These are phyloP conservation scores for Gobio gobio DNA, from an alignment of 2,113 vertebrate genomes.

Conservation along the genomic window DNA sequence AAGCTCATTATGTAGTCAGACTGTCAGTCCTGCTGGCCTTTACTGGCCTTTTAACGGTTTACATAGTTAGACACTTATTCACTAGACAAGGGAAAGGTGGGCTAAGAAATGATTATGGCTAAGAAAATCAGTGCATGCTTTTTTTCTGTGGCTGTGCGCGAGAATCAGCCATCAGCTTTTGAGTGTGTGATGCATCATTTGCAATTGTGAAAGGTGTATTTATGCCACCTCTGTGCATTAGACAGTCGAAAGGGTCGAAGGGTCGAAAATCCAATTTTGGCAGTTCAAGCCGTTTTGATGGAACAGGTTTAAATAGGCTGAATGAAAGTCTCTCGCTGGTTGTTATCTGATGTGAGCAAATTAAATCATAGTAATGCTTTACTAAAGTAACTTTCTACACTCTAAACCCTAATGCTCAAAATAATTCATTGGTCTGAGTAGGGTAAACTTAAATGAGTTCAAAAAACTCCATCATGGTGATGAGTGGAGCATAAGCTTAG, in stretches of 20 bases:
- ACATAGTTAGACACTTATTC: constrained; percentile 19
- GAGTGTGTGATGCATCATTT: not conserved
- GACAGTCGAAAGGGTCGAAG: not conserved
- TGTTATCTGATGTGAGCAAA: not conserved
- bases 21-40: constrained; percentile 3
- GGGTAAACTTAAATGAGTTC: too few relatives aligned
- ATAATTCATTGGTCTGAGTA: too few relatives aligned
- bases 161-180: not conserved
- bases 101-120: not conserved
- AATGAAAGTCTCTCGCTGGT: not conserved
- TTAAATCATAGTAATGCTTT: not conserved
- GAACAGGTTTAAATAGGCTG: not conserved
- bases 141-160: not conserved
- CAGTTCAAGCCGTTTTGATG: not conserved
- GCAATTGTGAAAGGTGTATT: not conserved
- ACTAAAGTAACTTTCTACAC: not conserved
- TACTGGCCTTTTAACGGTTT: constrained; percentile 24
- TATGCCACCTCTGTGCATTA: not conserved
- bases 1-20: constrained; percentile 35
- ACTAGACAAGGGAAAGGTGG: not conserved
- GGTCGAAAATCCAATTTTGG: not conserved
- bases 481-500: too few relatives aligned
- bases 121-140: not conserved
- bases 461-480: too few relatives aligned
- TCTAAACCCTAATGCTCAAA: too few relatives aligned